Evolutionary conservation across 2,797 vertebrate genomes (phyloP), one percentile per base, ranked within the genome.

Genomic region (Acipenser ruthenus): DNA sequence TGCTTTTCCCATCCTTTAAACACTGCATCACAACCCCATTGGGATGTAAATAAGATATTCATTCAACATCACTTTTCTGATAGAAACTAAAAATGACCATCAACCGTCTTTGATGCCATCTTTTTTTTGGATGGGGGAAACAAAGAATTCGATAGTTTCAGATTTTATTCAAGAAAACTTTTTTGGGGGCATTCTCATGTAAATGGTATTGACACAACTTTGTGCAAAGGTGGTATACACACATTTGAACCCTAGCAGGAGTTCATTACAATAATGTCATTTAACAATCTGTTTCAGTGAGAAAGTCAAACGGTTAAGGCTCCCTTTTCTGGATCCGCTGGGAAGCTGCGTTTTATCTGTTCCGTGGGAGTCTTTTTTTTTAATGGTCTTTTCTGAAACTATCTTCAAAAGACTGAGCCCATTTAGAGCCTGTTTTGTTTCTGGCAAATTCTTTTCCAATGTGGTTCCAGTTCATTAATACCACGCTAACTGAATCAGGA

Each of bases 21-120:
- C 86, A 86, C 83, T 86, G 84, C 72, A 78, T 87, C 70, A 83
- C 77, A 79, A 84, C 67, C 71, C 83, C 87, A 88, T 94, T 95
- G 91, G 93, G 86, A 95, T 95, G 93, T 93, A 92, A 96, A 96
- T 94, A 93, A 92, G 90, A 93, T 90, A 94, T 95, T 95, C 92
- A 93, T 83, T 80, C 77, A 74, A 81, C 88, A 87, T 90, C 91
- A 90, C 89, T 89, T 88, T 67, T 92, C 86, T 78, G 78, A 88
- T 86, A 85, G 88, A 89, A 82, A 84, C 23, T 76, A 77, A 85
- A 94, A 96, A 94, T 90, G 88, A 90, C 90, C 90, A 87, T 87
- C 88, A 84, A 89, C 23, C 87, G 86, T 88, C 92, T 95, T 95
- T 93, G 92, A 92, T 94, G 94, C 91, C 79, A 78, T 87, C 83